Percentiles rank a stretch among this genome's conserved stretches.
Conservation (phyloP, 2,888 invertebrate species). For the Mythimna ferrago region DNA sequence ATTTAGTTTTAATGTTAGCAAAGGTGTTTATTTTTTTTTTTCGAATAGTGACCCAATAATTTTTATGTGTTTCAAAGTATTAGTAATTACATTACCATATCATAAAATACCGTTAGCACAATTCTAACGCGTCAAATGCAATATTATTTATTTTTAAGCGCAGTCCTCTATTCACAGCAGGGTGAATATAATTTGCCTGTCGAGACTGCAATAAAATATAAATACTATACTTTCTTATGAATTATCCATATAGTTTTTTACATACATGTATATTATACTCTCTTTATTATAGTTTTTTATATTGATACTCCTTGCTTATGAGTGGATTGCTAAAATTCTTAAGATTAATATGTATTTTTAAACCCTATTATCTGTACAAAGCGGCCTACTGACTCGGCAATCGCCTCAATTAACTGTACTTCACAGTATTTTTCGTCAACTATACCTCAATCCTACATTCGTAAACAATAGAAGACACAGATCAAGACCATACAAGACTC, state of each 20-base stretch:
- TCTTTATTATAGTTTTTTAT: conserved; percentile 3
- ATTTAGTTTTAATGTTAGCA: conserved; percentile 15
- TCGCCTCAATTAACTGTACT: background rate
- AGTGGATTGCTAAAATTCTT: conserved; percentile 2
- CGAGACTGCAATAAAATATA: conserved; percentile 24
- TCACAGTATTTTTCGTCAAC: conserved; percentile 23
- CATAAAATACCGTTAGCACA: conserved; percentile 37
- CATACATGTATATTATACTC: background rate
- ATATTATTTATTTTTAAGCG: conserved; percentile 24
- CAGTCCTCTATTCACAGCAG: conserved; percentile 10
- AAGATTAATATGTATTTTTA: conserved; percentile 3
- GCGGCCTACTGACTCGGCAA: conserved; percentile 13
- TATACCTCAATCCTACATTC: conserved; percentile 21
- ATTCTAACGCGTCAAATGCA: conserved; percentile 21
- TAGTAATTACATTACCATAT: conserved; percentile 23
- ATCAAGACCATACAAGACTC: conserved; percentile 5
- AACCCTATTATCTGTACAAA: conserved; percentile 11
- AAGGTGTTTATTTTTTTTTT: background rate
- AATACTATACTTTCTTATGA: conserved; percentile 36
- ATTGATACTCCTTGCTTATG: conserved; percentile 10
- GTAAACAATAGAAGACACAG: conserved; percentile 18
- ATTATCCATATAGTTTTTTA: conserved; percentile 10
- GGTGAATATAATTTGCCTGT: conserved; percentile 14
- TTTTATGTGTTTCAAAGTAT: conserved; percentile 31
- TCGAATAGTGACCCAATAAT: background rate